phyloP scores from a whole-genome alignment of 2,888 invertebrate species.

The Drosophila tripunctata region DNA sequence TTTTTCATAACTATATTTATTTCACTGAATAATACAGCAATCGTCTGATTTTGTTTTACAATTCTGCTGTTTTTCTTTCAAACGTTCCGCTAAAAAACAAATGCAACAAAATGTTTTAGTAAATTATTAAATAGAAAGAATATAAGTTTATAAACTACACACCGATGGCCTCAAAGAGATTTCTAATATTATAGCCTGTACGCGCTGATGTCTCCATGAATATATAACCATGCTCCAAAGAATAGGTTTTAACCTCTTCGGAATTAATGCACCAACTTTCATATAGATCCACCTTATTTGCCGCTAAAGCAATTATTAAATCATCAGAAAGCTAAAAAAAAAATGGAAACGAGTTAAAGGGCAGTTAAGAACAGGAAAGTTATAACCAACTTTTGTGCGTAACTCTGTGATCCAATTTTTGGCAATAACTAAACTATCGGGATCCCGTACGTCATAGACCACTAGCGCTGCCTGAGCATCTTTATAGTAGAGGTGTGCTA shows the following conservation, averaged over 20 bases:
- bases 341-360: background rate
- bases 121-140: background rate
- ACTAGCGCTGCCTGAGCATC: constrained; percentile 99
- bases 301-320: constrained; percentile 36
- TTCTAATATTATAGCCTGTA: constrained; percentile 25
- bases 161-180: constrained; percentile 24
- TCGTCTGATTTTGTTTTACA: background rate
- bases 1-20: no score
- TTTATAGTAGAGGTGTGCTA: constrained; percentile 99
- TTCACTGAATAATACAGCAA: constrained; percentile 1
- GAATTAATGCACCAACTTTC: constrained; percentile 8
- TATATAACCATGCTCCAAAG: constrained; percentile 21
- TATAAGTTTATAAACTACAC: background rate
- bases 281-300: constrained; percentile 33
- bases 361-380: no score
- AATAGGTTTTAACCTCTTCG: constrained; percentile 14
- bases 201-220: constrained; percentile 43
- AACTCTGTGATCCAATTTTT: constrained; percentile 99
- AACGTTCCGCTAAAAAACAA: constrained; percentile 14
- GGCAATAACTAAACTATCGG: constrained; percentile 98
- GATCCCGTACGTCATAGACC: constrained; percentile 99
- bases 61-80: background rate
- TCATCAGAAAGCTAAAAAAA: constrained; percentile 4
- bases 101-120: no score
- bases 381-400: constrained; percentile 88